Conservation (phyloP, 2,113 vertebrate genomes). For the Guaruba guarouba region DNA sequence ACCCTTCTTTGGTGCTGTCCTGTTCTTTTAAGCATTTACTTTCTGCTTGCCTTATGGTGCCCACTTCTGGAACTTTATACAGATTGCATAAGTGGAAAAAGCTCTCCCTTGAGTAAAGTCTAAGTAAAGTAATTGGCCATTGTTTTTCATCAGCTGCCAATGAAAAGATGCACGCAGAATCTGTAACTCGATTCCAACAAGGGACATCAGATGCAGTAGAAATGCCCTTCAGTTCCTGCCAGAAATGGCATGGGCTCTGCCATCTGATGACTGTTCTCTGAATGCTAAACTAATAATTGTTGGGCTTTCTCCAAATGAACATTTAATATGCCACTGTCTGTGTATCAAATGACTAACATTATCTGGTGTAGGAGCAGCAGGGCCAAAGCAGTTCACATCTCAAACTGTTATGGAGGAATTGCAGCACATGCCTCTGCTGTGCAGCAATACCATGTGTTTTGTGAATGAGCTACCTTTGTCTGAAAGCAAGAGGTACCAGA, state of each 20-base stretch:
- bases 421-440: background rate
- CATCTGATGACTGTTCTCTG: background rate
- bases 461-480: background rate
- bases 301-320: background rate
- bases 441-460: background rate
- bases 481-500: background rate
- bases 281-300: slow-evolving; percentile 14
- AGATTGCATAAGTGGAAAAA: background rate
- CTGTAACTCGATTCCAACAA: slow-evolving; percentile 4
- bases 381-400: background rate
- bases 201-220: background rate
- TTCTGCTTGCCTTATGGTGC: background rate
- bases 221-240: background rate
- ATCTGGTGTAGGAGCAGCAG: background rate
- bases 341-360: background rate
- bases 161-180: background rate
- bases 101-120: slow-evolving; percentile 9
- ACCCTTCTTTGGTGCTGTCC: background rate
- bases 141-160: background rate
- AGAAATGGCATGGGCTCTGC: background rate
- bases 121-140: background rate
- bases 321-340: background rate
- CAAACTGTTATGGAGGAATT: background rate
- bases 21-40: background rate
- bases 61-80: background rate